Base-by-base conservation (phyloP, 1,140 invertebrate genomes). In the Drosophila novamexicana region DNA sequence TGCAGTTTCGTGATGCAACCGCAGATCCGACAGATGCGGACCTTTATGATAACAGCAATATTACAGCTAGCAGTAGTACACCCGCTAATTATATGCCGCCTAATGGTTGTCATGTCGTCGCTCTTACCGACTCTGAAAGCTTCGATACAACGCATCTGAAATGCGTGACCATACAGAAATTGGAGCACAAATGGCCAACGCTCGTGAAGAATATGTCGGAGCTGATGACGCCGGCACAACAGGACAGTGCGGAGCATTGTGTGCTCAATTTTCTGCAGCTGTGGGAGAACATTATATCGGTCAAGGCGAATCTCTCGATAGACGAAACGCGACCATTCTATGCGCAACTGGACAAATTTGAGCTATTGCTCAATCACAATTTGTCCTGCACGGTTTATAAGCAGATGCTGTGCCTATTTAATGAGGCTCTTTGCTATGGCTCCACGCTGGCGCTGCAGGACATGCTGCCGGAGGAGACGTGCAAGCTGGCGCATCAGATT, bases 211-310 rank as follows among this genome's bases (percentile, higher is more conserved):
- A 95, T 78, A 94, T 95, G 92, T 94, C 94, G 74, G 93, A 93
- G 74, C 90, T 95, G 58, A 94, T 95, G 81, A 92, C 92, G 7
- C 81, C 79, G 84, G 93, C 92, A 92, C 94, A 91, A 91, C 93
- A 94, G 75, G 88, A 94, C 49, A 94, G 94, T 78, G 93, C 94
- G 64, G 95, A 94, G 93, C 95, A 95, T 74, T 95, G 95, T 91
- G 94, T 97, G 50, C 93, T 97, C 40, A 97, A 96, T 22, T 97
- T 98, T 90, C 94, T 98, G 47, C 95, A 96, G 59, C 93, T 98
- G 8, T 98, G 97, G 97, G 96, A 97, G 89, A 96, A 96, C 69
- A 97, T 97, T n/a, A 97, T 98, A 86, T 97, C 96, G 49, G 96
- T 98, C 0, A 97, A 97, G 93, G 96, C 97, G 10, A 98, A 97